A percentile compares a stretch with the other conserved stretches of the same genome.
phyloP scores from a whole-genome alignment of 2,113 vertebrate species.

The Semnornis frantzii region DNA sequence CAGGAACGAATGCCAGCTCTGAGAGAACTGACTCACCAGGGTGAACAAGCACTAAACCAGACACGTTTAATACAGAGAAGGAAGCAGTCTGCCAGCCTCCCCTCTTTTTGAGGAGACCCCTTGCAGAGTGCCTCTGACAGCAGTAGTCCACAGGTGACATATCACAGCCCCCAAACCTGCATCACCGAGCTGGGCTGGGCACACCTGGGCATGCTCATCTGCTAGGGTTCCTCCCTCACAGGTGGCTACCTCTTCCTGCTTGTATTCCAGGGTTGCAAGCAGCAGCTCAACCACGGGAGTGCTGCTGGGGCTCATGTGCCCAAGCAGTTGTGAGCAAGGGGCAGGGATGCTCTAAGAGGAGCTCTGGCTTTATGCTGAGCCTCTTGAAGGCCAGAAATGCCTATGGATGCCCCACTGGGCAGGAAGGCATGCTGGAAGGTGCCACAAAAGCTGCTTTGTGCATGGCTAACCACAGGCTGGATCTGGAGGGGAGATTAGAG shows the following conservation, averaged over 20 bases:
- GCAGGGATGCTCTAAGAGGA: background rate
- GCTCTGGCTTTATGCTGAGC: background rate
- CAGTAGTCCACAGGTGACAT: background rate
- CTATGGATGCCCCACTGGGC: background rate
- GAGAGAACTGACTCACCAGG: slow-evolving; percentile 59
- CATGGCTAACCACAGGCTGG: background rate
- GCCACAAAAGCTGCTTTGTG: background rate
- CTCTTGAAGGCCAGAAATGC: background rate
- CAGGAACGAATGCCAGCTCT: slow-evolving; percentile 54
- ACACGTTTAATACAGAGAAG: background rate
- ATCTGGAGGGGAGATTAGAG: background rate
- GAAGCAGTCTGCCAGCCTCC: background rate
- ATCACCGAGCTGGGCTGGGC: background rate
- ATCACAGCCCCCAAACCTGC: background rate
- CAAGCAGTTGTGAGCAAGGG: background rate
- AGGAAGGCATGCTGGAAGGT: background rate
- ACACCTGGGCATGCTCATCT: background rate
- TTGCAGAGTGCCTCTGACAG: background rate
- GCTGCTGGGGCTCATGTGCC: background rate
- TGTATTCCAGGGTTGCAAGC: background rate
- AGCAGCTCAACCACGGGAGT: background rate
- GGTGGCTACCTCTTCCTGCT: background rate
- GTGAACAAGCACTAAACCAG: slow-evolving; percentile 43
- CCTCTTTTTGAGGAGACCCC: background rate
- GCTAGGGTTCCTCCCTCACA: background rate